Percentiles rank a stretch among this genome's conserved stretches.
Conservation (phyloP, 1,140 invertebrate species). For the Diuraphis noxia region DNA sequence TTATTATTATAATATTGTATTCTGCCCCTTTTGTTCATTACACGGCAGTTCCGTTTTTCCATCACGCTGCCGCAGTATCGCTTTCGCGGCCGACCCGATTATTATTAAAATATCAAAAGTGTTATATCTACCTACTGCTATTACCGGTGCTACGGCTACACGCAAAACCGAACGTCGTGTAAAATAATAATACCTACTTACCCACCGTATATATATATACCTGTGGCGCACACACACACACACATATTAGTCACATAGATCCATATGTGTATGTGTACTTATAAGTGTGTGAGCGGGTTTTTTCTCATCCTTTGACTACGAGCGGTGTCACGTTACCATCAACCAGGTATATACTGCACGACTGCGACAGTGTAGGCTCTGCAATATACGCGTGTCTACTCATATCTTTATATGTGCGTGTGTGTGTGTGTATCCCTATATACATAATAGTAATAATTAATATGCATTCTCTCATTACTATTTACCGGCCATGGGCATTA, state of each 20-base stretch:
- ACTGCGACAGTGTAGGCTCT: background rate
- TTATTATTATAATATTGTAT: background rate
- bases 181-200: background rate
- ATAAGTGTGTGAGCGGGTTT: background rate
- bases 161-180: background rate
- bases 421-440: background rate
- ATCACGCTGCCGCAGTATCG: constrained; percentile 6
- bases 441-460: background rate
- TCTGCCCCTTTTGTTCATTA: constrained; percentile 34
- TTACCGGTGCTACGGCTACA: background rate
- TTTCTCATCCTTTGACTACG: background rate
- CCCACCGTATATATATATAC: too few relatives aligned
- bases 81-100: constrained; percentile 15
- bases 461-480: background rate
- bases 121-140: background rate
- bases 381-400: background rate
- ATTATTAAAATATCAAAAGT: background rate
- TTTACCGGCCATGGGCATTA: background rate
- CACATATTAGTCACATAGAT: background rate
- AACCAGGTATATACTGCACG: background rate
- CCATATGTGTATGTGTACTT: background rate
- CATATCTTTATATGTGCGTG: background rate
- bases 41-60: background rate
- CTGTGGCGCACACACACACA: background rate
- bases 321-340: background rate